Percentiles rank a stretch among this genome's conserved stretches.
phyloP scores from a whole-genome alignment of 2,888 invertebrate genomes.

The Cantharis rustica region DNA sequence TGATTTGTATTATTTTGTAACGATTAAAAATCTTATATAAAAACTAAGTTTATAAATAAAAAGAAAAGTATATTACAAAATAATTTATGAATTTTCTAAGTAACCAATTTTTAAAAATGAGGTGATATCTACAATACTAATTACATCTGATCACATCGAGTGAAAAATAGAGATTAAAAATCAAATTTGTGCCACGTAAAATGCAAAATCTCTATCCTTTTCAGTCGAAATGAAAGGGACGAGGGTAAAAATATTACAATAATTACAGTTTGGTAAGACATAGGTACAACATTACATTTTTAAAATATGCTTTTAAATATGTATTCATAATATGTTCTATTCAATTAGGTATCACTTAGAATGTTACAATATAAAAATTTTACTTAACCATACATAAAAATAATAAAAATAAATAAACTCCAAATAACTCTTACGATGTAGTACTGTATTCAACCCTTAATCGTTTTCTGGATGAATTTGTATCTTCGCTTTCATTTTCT shows the following conservation, averaged over 20 bases:
- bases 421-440: not conserved
- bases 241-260: not conserved
- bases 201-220: not conserved
- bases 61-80: not conserved
- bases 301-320: not conserved
- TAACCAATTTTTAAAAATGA: not conserved
- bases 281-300: not conserved
- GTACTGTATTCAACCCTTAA: slow-evolving; percentile 44
- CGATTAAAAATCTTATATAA: not conserved
- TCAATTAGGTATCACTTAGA: not conserved
- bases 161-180: not conserved
- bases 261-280: not conserved
- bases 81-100: not conserved
- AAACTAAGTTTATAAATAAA: not conserved
- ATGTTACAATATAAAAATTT: not conserved
- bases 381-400: not conserved
- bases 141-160: not conserved
- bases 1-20: not conserved
- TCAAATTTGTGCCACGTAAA: not conserved
- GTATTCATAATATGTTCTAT: not conserved
- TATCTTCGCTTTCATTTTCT: slow-evolving; percentile 48
- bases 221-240: not conserved
- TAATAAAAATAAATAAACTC: not conserved
- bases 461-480: slow-evolving; percentile 48
- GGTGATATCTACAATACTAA: not conserved